A percentile compares a stretch with the other conserved stretches of the same genome.
phyloP scores from a whole-genome alignment of 2,797 vertebrate species.

The Liparis tanakae region DNA sequence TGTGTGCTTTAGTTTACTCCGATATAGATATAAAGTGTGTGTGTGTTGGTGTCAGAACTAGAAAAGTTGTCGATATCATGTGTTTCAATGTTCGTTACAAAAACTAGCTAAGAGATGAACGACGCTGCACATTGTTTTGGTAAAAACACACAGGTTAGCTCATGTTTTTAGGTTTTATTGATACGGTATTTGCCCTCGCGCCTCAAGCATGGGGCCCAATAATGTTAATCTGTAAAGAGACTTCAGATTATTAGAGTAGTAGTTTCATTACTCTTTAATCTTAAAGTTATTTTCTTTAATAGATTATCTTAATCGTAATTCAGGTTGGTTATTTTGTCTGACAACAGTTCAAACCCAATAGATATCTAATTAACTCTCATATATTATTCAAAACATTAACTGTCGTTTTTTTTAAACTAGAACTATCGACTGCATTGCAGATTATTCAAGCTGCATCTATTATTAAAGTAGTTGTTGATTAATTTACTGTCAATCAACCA shows the following conservation, averaged over 20 bases:
- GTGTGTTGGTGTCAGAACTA: background rate
- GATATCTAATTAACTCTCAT: background rate
- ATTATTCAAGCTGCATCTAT: background rate
- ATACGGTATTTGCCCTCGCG: background rate
- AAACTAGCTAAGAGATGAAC: background rate
- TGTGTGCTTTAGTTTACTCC: background rate
- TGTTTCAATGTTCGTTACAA: background rate
- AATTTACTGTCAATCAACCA: background rate
- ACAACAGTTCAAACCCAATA: background rate
- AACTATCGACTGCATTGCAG: background rate
- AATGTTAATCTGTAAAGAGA: background rate
- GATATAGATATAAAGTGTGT: background rate
- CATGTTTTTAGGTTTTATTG: background rate
- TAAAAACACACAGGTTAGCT: background rate
- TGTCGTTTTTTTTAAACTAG: background rate
- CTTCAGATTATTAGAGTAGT: background rate
- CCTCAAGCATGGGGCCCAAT: background rate
- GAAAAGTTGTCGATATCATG: background rate
- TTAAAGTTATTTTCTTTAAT: background rate
- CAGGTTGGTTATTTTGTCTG: background rate
- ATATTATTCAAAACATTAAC: background rate
- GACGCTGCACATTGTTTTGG: background rate
- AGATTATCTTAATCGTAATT: background rate
- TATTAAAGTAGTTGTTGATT: background rate
- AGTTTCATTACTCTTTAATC: background rate